Percentiles rank a stretch among this genome's conserved stretches.
phyloP scores from a whole-genome alignment of 2,888 invertebrate genomes.

The Neria commutata region DNA sequence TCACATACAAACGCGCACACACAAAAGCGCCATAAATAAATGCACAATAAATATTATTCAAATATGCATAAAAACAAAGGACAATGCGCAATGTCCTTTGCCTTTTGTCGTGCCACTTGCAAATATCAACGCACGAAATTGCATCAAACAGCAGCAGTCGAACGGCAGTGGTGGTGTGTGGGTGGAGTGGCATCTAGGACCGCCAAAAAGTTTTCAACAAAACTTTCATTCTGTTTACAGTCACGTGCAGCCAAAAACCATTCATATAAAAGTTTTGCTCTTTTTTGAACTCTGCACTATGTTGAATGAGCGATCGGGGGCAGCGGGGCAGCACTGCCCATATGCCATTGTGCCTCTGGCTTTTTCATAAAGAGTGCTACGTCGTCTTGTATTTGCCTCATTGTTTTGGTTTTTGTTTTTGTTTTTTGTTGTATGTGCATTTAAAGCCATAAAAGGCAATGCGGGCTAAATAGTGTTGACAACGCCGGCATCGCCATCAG shows the following conservation, averaged over 20 bases:
- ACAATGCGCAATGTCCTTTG: slow-evolving; percentile 1
- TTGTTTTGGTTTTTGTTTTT: no score
- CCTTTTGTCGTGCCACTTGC: neutral
- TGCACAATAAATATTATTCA: slow-evolving; percentile 1
- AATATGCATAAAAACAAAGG: slow-evolving; percentile 2
- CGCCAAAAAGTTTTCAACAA: slow-evolving; percentile 4
- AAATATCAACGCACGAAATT: neutral
- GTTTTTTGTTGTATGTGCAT: no score
- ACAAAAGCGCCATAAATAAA: slow-evolving; percentile 4
- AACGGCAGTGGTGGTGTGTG: no score
- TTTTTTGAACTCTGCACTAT: slow-evolving; percentile 17
- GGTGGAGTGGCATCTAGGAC: no score
- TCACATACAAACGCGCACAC: no score
- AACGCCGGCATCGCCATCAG: neutral
- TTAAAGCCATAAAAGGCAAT: slow-evolving; percentile 13
- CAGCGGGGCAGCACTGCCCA: neutral
- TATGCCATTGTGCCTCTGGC: slow-evolving; percentile 8
- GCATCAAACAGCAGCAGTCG: neutral
- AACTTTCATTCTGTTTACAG: slow-evolving; percentile 33
- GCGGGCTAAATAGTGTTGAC: neutral
- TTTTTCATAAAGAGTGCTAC: slow-evolving; percentile 8
- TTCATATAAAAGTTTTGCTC: slow-evolving; percentile 33
- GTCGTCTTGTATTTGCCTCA: no score
- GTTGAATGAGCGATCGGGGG: neutral
- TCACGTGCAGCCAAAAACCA: slow-evolving; percentile 39